Conservation (phyloP, 1,140 invertebrate species). For the Drosophila seguyi region DNA sequence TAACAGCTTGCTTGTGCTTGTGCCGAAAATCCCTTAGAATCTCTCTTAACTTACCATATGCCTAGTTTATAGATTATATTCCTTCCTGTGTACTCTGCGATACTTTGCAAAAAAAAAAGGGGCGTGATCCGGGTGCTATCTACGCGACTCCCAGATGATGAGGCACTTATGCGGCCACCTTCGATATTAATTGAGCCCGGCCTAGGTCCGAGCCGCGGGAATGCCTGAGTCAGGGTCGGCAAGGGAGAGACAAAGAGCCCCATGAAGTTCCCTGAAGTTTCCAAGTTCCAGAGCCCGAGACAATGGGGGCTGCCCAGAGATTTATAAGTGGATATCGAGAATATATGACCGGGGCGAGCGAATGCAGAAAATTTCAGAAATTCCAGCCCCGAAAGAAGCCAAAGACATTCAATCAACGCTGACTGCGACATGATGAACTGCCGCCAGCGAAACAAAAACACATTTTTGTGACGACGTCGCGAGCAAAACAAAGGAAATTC, state of each 20-base stretch:
- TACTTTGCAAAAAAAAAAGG: slow-evolving; percentile 3
- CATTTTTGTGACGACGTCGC: slow-evolving; percentile 6
- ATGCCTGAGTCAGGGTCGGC: slow-evolving; percentile 14
- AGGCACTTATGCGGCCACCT: slow-evolving; percentile 54
- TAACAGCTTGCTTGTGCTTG: fast-evolving
- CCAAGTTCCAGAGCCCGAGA: slow-evolving; percentile 16
- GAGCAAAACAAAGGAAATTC: slow-evolving; percentile 72
- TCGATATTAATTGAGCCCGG: slow-evolving; percentile 55
- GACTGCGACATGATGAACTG: slow-evolving; percentile 65
- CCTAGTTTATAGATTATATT: not conserved
- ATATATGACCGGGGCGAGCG: slow-evolving; percentile 22
- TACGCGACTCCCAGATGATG: slow-evolving; percentile 57
- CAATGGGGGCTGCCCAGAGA: slow-evolving; percentile 58
- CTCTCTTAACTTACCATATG: too few species aligned
- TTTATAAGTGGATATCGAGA: slow-evolving; percentile 56
- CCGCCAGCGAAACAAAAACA: slow-evolving; percentile 57
- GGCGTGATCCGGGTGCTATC: slow-evolving; percentile 34
- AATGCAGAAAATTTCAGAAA: slow-evolving; percentile 66
- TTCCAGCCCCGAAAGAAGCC: slow-evolving; percentile 27
- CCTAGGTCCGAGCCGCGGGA: slow-evolving; percentile 21
- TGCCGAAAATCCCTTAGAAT: not conserved
- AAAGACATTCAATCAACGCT: slow-evolving; percentile 73
- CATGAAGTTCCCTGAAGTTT: slow-evolving; percentile 6
- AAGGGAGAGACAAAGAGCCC: slow-evolving; percentile 16
- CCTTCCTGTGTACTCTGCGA: not conserved